Percentiles rank a stretch among this genome's conserved stretches.
Conservation (phyloP, 2,888 invertebrate genomes). For the Patella ulyssiponensis region DNA sequence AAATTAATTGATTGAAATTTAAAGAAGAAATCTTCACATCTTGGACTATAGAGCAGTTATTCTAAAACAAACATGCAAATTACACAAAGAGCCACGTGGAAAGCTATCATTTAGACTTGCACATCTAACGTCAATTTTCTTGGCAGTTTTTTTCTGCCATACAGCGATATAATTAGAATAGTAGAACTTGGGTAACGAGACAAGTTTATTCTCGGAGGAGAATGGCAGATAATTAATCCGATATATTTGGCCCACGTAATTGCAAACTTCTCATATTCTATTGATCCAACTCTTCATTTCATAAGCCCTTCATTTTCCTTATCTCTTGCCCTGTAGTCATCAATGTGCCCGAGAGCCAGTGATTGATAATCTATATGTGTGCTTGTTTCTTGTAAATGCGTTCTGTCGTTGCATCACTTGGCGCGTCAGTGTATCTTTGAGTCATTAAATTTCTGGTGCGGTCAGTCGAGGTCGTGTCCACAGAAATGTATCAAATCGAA, state of each 20-base stretch:
- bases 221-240: conserved; percentile 25
- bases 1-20: too few species aligned
- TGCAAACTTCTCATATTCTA: conserved; percentile 22
- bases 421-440: conserved; percentile 10
- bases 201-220: conserved; percentile 15
- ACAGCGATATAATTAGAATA: conserved; percentile 18
- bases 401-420: conserved; percentile 22
- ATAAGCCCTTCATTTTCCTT: conserved; percentile 29
- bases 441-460: conserved; percentile 9
- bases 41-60: too few species aligned
- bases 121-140: conserved; percentile 17
- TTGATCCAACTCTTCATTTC: conserved; percentile 26
- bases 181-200: conserved; percentile 19
- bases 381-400: conserved; percentile 19
- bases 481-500: too few species aligned
- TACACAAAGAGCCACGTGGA: conserved; percentile 23
- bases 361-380: conserved; percentile 19
- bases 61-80: conserved; percentile 15
- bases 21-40: too few species aligned
- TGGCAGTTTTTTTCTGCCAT: conserved; percentile 17
- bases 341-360: conserved; percentile 6
- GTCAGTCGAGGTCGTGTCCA: too few species aligned
- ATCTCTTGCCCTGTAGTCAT: conserved; percentile 17
- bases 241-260: conserved; percentile 29
- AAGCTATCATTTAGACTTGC: conserved; percentile 20